These are phyloP conservation scores for Lordiphosa fenestrarum DNA, from an alignment of 2,888 invertebrate genomes.

Conservation along the genomic window DNA sequence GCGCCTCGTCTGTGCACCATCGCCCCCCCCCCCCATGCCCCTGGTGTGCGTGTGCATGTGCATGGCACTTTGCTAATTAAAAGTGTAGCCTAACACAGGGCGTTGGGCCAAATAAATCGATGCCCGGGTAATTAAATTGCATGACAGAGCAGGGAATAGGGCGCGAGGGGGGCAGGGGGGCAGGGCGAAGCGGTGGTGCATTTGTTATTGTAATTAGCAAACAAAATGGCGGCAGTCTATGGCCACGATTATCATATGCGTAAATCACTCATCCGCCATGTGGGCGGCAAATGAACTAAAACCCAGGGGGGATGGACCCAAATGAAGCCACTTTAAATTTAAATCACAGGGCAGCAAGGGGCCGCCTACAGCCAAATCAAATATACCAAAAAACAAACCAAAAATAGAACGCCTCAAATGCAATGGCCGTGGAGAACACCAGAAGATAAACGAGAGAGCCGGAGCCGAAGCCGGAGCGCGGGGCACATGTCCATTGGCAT, in stretches of 20 bases:
- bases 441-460: conserved; percentile 11
- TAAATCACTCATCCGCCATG: conserved; percentile 59
- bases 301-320: not conserved
- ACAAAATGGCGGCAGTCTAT: conserved; percentile 54
- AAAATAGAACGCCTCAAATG: conserved; percentile 51
- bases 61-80: conserved; percentile 72
- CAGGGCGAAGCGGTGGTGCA: conserved; percentile 28
- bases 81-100: conserved; percentile 61
- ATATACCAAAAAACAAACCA: no score
- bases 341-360: no score
- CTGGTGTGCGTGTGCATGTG: conserved; percentile 57
- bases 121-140: conserved; percentile 73
- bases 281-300: conserved; percentile 12
- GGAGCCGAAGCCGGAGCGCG: not conserved
- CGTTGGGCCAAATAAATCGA: conserved; percentile 67
- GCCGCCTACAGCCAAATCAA: no score
- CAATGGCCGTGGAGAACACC: conserved; percentile 10
- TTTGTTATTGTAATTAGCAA: conserved; percentile 65
- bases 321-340: no score
- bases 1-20: not conserved
- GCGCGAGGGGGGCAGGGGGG: no score
- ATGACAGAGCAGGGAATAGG: conserved; percentile 32
- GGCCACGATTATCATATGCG: conserved; percentile 24
- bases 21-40: not conserved
- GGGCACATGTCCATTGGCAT: conserved; percentile 42